A percentile compares a stretch with the other conserved stretches of the same genome.
Evolutionary conservation across 2,113 vertebrate species (phyloP).

Genomic region (Zosterops borbonicus): DNA sequence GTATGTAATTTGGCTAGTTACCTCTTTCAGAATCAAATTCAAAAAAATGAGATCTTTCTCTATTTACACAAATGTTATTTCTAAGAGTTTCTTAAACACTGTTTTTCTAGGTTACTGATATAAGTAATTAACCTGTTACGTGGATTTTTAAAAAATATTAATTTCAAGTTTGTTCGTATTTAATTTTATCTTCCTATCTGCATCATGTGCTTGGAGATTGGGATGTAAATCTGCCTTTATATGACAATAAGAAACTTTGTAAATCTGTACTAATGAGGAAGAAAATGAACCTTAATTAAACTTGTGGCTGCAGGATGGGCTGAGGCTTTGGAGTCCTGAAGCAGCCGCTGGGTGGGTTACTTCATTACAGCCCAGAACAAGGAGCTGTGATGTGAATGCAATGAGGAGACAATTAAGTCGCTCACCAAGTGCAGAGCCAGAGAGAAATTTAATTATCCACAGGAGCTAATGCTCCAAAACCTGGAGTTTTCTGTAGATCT

Average conservation of each 20-base stretch:
- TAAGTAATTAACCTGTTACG: not conserved
- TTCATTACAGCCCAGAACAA: slow-evolving; percentile 55
- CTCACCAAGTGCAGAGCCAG: slow-evolving; percentile 48
- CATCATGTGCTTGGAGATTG: not conserved
- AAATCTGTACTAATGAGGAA: slow-evolving; percentile 57
- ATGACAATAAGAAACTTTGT: slow-evolving; percentile 2
- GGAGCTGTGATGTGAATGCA: slow-evolving; percentile 63
- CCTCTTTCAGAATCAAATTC: not conserved
- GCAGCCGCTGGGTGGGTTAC: not conserved
- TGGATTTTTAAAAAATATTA: not conserved
- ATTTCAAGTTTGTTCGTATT: slow-evolving; percentile 7
- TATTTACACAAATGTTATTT: not conserved
- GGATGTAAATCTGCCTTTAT: slow-evolving; percentile 14
- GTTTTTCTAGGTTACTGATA: not conserved
- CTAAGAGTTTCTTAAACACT: not conserved
- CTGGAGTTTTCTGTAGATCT: slow-evolving; percentile 21
- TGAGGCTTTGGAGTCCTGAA: slow-evolving; percentile 38
- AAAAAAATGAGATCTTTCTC: not conserved
- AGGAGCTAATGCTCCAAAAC: slow-evolving; percentile 7
- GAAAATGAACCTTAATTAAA: slow-evolving; percentile 66
- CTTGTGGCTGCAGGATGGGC: not conserved
- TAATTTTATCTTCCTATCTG: slow-evolving; percentile 7
- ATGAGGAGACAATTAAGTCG: slow-evolving; percentile 63
- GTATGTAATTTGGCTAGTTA: not conserved
- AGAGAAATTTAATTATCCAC: slow-evolving; percentile 60